Percentiles rank a stretch among this genome's conserved stretches.
Conservation (phyloP, 2,113 vertebrate genomes). For the Mastomys natalensis region DNA sequence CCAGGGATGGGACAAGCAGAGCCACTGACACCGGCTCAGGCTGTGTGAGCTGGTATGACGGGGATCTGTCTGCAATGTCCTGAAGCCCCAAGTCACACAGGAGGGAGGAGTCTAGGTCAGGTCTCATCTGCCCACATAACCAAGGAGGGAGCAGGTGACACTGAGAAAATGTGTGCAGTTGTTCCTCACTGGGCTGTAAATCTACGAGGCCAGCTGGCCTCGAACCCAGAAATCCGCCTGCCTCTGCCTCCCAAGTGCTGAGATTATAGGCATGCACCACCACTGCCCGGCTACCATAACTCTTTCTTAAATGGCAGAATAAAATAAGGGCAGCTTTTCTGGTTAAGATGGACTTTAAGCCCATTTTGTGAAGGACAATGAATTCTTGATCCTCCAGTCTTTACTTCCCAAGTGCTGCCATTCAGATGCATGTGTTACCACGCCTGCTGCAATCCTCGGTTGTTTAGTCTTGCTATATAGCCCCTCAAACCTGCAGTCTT, state of each 20-base stretch:
- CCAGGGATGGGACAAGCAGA: not conserved
- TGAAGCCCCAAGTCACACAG: not conserved
- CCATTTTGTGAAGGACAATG: not conserved
- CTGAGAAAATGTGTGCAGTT: accelerated
- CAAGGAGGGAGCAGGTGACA: not conserved
- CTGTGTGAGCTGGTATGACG: not conserved
- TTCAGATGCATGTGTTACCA: not conserved
- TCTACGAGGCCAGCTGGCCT: not conserved
- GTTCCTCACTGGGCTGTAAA: not conserved
- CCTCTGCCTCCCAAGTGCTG: no score
- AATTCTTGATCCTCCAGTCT: not conserved
- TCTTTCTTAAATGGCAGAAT: not conserved
- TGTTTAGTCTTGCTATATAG: not conserved
- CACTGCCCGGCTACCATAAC: no score
- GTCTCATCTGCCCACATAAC: not conserved
- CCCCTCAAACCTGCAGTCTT: not conserved
- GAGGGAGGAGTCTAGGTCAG: not conserved
- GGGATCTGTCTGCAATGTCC: not conserved
- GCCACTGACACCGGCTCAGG: not conserved
- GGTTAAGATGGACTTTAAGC: not conserved
- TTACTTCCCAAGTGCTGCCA: no score
- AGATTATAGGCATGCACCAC: no score
- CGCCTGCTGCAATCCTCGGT: not conserved
- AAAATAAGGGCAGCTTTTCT: not conserved
- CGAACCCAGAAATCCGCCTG: no score